phyloP scores from a whole-genome alignment of 2,113 vertebrate genomes.

The Charadrius vociferus region DNA sequence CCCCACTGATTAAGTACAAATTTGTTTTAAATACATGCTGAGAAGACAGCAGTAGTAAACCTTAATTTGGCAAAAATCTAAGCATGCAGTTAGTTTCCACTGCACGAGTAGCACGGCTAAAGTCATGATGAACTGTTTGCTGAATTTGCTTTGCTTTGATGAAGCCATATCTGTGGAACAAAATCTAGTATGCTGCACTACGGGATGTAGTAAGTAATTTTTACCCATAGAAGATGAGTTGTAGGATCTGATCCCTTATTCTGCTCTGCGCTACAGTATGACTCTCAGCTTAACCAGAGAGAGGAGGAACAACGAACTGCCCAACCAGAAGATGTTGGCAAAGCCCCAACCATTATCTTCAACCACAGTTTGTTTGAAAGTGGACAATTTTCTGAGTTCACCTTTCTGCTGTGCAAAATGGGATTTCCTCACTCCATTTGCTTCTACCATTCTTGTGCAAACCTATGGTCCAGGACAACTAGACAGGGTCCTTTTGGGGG shows the following conservation, averaged over 20 bases:
- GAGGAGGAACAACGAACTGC: not conserved
- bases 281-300: not conserved
- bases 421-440: not conserved
- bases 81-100: not conserved
- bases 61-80: not conserved
- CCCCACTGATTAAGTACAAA: not conserved
- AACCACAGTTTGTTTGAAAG: not conserved
- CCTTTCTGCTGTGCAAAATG: not conserved
- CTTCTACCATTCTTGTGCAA: not conserved
- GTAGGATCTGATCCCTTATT: not conserved
- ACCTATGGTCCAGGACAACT: not conserved
- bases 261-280: not conserved
- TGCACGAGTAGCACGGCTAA: not conserved
- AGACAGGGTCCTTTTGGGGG: not conserved
- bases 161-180: not conserved
- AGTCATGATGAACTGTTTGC: not conserved
- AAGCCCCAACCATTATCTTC: not conserved
- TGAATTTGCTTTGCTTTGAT: not conserved
- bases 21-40: not conserved
- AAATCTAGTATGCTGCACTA: not conserved
- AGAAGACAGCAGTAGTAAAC: not conserved
- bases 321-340: not conserved
- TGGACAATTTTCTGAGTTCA: not conserved
- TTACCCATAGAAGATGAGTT: not conserved
- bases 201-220: not conserved